Base-by-base conservation (phyloP, 2,797 vertebrate species). In the Tympanoctomys barrerae region DNA sequence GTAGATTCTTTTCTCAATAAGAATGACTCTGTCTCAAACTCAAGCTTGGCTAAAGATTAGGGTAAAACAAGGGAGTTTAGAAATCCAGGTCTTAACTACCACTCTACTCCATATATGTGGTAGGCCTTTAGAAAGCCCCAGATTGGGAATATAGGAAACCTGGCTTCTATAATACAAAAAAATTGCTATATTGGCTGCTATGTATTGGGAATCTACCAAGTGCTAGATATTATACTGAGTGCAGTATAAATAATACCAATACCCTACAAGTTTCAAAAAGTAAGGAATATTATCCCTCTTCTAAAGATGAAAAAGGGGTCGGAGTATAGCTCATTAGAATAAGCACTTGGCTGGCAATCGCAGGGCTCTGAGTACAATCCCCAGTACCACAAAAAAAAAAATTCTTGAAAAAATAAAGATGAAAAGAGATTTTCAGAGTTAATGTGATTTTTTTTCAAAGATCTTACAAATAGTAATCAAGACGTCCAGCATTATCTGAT, bases 91-190 rank as follows among this genome's bases (percentile, higher is more conserved):
- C 62, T 81, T 96, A 84, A 26, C 64, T 95, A 75, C 64, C 31
- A 79, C 4, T 87, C 33, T 4, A 62, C 22, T 89, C 61, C 13
- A 61, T 77, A 75, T n/a, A 78, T 94, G 75, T 77, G 42, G 14
- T 92, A 89, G 36, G 36, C 21, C 54, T 96, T 87, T 96, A 78
- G 91, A 88, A 94, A 96, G 68, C n/a, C 59, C 39, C 71, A 92
- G 39, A 57, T 9, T 95, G 87, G 52, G 70, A 85, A 94, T 93
- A 49, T 93, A 86, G 54, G 33, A 71, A 91, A 95, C 5, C 36
- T 66, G 5, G 1, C 13, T 91, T 97, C 61, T 87, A 24, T 85
- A 84, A 87, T 46, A 85, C 36, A 88, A 62, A 96, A 57, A 94
- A 90, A 54, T 54, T 19, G n/a, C 0, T 87, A 42, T 89, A 89